phyloP scores from a whole-genome alignment of 2,888 invertebrate genomes.

The Lamellibrachia columna region DNA sequence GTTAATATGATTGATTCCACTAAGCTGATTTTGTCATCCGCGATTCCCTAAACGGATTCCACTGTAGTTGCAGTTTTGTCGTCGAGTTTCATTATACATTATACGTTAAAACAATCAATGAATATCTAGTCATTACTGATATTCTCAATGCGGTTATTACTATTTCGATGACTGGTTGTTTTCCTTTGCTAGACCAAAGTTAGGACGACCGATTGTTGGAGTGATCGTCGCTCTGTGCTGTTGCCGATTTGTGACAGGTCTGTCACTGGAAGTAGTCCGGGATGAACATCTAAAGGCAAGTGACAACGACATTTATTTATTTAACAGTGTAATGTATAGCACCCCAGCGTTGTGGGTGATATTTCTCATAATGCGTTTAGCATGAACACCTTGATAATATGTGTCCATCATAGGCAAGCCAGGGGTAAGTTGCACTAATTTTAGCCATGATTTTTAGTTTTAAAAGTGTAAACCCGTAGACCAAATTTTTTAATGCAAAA shows the following conservation, averaged over 20 bases:
- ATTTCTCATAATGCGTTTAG: background rate
- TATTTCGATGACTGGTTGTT: background rate
- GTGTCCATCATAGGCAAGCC: no score
- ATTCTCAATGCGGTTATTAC: background rate
- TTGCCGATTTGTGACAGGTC: conserved; percentile 18
- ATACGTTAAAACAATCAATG: no score
- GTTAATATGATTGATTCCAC: no score
- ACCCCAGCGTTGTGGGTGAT: background rate
- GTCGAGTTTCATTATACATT: no score
- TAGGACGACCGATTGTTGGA: background rate
- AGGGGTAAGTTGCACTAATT: no score
- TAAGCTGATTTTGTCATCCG: no score
- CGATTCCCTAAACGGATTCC: no score
- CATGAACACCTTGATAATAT: background rate
- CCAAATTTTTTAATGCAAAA: no score
- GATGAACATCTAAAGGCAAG: conserved; percentile 31
- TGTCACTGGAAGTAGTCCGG: conserved; percentile 19
- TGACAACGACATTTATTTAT: background rate
- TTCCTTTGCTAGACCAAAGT: conserved; percentile 23
- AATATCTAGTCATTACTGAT: no score
- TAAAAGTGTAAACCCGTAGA: no score
- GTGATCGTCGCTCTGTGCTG: conserved; percentile 10
- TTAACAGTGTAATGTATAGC: background rate
- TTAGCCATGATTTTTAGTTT: no score
- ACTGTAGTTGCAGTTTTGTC: no score